A percentile compares a stretch with the other conserved stretches of the same genome.
These are phyloP conservation scores for Subanguina moxae DNA, from an alignment of 1,140 invertebrate species.

Conservation along the genomic window DNA sequence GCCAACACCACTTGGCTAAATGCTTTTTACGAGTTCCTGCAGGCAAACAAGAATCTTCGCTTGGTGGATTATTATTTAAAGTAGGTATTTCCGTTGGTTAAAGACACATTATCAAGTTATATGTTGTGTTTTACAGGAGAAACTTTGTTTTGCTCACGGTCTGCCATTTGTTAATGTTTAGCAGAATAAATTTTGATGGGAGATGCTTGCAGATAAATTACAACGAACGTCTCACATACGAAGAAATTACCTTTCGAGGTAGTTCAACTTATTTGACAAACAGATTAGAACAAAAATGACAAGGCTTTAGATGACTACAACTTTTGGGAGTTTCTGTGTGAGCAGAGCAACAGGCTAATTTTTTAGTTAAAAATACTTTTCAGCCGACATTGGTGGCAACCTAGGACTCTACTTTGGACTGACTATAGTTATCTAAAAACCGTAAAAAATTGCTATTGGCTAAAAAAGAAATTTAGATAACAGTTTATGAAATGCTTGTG, in stretches of 20 bases:
- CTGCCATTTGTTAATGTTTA: neutral
- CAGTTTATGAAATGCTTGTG: conserved; percentile 37
- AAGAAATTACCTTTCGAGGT: conserved; percentile 8
- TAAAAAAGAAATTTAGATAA: neutral
- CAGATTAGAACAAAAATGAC: conserved; percentile 10
- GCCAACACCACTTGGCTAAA: conserved; percentile 14
- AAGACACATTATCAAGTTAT: no score
- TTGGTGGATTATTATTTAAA: conserved; percentile 21
- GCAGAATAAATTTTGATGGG: no score
- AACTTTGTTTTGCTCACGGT: neutral
- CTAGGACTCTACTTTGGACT: conserved; percentile 44
- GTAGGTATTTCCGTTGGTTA: conserved; percentile 1
- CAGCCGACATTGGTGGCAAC: conserved; percentile 40
- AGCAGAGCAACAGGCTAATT: conserved; percentile 9
- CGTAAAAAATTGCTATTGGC: no score
- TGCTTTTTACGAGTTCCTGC: conserved; percentile 13
- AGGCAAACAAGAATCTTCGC: neutral
- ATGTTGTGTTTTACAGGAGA: neutral
- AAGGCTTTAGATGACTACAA: conserved; percentile 38
- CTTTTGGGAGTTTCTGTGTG: conserved; percentile 32
- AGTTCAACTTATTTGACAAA: conserved; percentile 16
- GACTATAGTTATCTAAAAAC: conserved; percentile 19
- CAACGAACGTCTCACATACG: neutral
- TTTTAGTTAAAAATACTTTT: conserved; percentile 17
- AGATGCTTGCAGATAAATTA: conserved; percentile 8